These are phyloP conservation scores for Nemopilema nomurai DNA, from an alignment of 30 jellyfish, hydroid and myxozoan species.

Conservation along the genomic window DNA sequence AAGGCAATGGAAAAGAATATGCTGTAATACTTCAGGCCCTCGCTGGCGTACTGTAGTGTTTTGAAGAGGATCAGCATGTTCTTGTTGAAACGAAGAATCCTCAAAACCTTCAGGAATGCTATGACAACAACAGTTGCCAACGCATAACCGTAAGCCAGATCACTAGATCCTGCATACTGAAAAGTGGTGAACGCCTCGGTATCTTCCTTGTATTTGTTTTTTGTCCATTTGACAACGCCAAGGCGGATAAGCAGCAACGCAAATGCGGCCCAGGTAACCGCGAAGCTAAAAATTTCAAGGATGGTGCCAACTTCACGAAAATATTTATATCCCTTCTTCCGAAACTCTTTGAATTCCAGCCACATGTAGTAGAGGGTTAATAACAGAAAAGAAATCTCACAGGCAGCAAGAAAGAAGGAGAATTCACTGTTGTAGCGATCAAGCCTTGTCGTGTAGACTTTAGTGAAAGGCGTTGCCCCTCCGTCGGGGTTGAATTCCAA, in stretches of 20 bases:
- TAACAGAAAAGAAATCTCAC: conserved; percentile 64
- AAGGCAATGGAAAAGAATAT: conserved; percentile 43
- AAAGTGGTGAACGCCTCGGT: conserved; percentile 58
- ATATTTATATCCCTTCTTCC: conserved; percentile 37
- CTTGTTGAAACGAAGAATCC: conserved; percentile 75
- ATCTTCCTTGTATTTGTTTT: conserved; percentile 27
- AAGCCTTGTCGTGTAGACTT: conserved; percentile 58
- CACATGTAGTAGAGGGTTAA: conserved; percentile 66
- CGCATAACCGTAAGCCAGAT: conserved; percentile 59
- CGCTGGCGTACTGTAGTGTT: conserved; percentile 47
- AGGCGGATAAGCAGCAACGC: conserved; percentile 58
- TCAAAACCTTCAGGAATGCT: conserved; percentile 57
- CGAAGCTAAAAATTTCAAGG: conserved; percentile 46
- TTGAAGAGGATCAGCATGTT: conserved; percentile 60
- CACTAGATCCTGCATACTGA: conserved; percentile 75
- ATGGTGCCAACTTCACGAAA: conserved; percentile 42
- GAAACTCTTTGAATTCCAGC: conserved; percentile 49
- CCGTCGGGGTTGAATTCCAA: conserved; percentile 75
- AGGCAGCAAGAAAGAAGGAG: conserved; percentile 61
- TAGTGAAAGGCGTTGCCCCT: conserved; percentile 36
- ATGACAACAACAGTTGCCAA: conserved; percentile 64
- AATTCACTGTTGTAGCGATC: conserved; percentile 74
- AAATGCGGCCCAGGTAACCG: conserved; percentile 68
- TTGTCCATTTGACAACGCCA: conserved; percentile 67
- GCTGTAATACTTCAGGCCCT: conserved; percentile 35